Evolutionary conservation across 2,888 invertebrate species (phyloP), one percentile per base, ranked within the genome.

Genomic region (Pollenia amentaria): DNA sequence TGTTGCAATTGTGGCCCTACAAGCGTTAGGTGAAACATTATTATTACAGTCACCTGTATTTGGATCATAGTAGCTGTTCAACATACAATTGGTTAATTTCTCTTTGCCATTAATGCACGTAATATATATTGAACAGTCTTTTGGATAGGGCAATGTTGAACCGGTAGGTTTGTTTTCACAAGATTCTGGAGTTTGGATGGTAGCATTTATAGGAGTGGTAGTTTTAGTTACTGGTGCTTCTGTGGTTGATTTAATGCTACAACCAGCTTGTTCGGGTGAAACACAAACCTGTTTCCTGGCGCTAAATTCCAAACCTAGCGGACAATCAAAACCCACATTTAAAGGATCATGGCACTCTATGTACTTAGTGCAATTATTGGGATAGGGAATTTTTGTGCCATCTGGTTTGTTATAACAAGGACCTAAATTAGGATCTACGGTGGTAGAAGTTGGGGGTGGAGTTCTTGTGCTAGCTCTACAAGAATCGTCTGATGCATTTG

Each of bases 311-410:
- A 94, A 93, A 18, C 94, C 94, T 0, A 94, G 93, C 11, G 94
- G 94, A 62, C 95, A 94, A 18, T 95, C 95, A 72, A 94, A 95
- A 64, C 94, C 94, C 87, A 92, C 92, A 55, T 89, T 89, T 42
- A 92, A 93, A 0, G 91, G 91, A 9, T 81, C 73, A 0, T 77
- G 81, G 69, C 92, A 92, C 0, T 87, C 73, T 6, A 91, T 89
- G 60, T 85, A 85, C 73, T 91, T 91, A 0, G 85, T 88, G 48
- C 92, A 92, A 55, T 90, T 88, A 57, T 89, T 88, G 2, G 91
- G 91, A 82, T 92, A 91, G 29, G 89, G 79, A 1, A 90, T 86
- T 40, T 90, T 88, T 7, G 88, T 79, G 0, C 89, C 90, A 3
- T 88, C 53, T 0, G 48, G 57, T n/a, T 88, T 10, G 0, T 62